phyloP scores from a whole-genome alignment of 2,797 vertebrate genomes.

The Enoplosus armatus region DNA sequence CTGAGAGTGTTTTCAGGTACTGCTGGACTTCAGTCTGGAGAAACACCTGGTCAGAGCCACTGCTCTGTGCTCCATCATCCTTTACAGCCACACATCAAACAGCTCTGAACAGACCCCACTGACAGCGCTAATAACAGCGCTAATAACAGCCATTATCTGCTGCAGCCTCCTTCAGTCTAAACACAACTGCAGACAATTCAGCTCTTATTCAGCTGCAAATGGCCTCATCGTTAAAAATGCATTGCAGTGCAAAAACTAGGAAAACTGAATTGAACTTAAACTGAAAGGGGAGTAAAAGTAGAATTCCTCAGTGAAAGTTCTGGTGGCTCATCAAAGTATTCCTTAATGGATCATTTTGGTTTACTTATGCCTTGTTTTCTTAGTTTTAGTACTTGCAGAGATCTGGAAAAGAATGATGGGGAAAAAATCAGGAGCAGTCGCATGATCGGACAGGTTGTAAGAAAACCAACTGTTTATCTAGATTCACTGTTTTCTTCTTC shows the following conservation, averaged over 20 bases:
- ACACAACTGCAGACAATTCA: conserved; percentile 44
- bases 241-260: neutral
- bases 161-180: conserved; percentile 50
- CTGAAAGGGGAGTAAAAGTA: neutral
- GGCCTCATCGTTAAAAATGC: neutral
- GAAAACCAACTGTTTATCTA: neutral
- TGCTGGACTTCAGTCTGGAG: neutral
- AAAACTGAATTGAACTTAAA: neutral
- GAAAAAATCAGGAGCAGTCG: neutral
- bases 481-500: neutral
- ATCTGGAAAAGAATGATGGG: neutral
- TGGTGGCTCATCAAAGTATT: neutral
- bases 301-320: neutral
- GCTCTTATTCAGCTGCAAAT: conserved; percentile 26
- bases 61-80: conserved; percentile 45
- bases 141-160: conserved; percentile 73
- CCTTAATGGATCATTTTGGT: neutral
- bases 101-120: conserved; percentile 28
- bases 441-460: neutral
- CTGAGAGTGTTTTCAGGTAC: neutral
- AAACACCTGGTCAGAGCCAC: conserved; percentile 48
- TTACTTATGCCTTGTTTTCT: neutral
- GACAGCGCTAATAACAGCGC: conserved; percentile 63
- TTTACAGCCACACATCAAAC: conserved; percentile 59
- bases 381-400: neutral